These are phyloP conservation scores for Calephelis perditalis DNA, from an alignment of 2,888 invertebrate species.

Conservation along the genomic window DNA sequence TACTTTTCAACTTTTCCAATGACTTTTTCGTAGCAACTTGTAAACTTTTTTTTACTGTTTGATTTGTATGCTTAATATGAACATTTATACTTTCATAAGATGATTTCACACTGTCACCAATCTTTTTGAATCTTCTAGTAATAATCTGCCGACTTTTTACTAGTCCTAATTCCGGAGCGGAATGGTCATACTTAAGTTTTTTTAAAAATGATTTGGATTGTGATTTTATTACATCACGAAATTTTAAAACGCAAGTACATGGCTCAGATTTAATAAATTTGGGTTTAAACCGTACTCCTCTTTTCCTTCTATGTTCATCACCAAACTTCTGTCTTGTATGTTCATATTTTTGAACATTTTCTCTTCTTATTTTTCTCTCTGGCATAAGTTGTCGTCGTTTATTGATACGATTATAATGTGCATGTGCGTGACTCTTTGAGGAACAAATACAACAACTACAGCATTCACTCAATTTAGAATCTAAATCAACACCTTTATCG, in stretches of 20 bases:
- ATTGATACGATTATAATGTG: slow-evolving; percentile 26
- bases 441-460: slow-evolving; percentile 50
- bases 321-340: slow-evolving; percentile 29
- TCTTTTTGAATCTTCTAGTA: slow-evolving; percentile 29
- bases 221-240: slow-evolving; percentile 33
- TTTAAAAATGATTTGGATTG: slow-evolving; percentile 31
- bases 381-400: slow-evolving; percentile 25
- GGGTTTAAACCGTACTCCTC: slow-evolving; percentile 33
- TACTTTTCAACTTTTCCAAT: slow-evolving; percentile 5
- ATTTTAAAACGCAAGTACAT: slow-evolving; percentile 43
- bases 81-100: slow-evolving; percentile 8
- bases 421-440: slow-evolving; percentile 31
- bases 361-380: not conserved
- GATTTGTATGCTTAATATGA: not conserved
- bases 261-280: slow-evolving; percentile 50
- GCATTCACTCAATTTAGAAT: slow-evolving; percentile 39
- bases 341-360: slow-evolving; percentile 15
- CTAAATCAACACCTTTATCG: slow-evolving; percentile 40
- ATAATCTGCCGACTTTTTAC: slow-evolving; percentile 18
- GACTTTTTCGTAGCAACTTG: slow-evolving; percentile 1
- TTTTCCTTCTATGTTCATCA: slow-evolving; percentile 29
- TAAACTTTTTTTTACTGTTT: not conserved
- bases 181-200: slow-evolving; percentile 26
- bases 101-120: slow-evolving; percentile 6
- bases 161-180: slow-evolving; percentile 18